A percentile compares a stretch with the other conserved stretches of the same genome.
These are phyloP conservation scores for Chiridota heheva DNA, from an alignment of 35 echinoderm and acorn worm species.

Conservation along the genomic window DNA sequence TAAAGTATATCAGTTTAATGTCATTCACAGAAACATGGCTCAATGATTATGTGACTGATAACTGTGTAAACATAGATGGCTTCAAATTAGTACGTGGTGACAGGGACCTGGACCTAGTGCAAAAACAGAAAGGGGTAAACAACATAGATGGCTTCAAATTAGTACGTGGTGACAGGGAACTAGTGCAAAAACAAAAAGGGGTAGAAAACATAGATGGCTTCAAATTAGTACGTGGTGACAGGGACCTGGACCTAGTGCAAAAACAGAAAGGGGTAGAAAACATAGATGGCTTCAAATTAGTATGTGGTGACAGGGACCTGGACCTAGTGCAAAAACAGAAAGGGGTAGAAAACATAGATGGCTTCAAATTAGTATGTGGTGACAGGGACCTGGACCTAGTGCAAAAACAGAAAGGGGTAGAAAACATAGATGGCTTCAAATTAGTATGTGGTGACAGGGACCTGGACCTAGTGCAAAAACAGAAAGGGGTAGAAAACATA, in stretches of 20 bases:
- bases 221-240: constrained; percentile 42
- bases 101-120: background rate
- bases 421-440: constrained; percentile 61
- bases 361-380: constrained; percentile 52
- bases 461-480: background rate
- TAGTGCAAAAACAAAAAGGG: background rate
- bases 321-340: constrained; percentile 4
- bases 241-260: background rate
- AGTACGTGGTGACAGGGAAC: constrained; percentile 33
- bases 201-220: constrained; percentile 62
- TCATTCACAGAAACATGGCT: constrained; percentile 56
- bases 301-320: constrained; percentile 31
- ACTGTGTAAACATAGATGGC: constrained; percentile 46
- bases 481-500: no score
- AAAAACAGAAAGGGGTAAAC: no score
- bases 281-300: constrained; percentile 62
- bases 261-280: no score
- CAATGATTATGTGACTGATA: constrained; percentile 4
- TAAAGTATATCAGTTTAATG: constrained; percentile 12
- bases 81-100: constrained; percentile 52
- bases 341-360: constrained; percentile 52
- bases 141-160: constrained; percentile 63
- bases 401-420: no score
- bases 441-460: constrained; percentile 37
- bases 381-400: background rate